These are phyloP conservation scores for Eulemur coronatus DNA, from an alignment of 2,797 vertebrate genomes.

Conservation along the genomic window DNA sequence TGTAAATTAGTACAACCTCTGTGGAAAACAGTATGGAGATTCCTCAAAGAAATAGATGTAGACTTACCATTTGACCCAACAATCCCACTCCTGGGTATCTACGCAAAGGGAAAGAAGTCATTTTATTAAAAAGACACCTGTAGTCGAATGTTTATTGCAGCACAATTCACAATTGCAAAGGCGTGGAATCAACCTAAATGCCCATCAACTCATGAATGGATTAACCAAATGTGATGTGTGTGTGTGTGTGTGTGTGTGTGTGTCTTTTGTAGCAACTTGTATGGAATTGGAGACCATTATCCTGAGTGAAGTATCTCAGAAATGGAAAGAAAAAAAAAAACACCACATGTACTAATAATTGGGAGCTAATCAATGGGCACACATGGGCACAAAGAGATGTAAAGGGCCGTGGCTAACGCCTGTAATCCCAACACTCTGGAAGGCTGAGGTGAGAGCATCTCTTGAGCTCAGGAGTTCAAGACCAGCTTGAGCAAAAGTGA, in stretches of 20 bases:
- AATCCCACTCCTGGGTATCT: background rate
- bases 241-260: too few relatives aligned
- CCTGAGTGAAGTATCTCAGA: background rate
- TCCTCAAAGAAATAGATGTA: background rate
- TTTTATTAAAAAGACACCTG: background rate
- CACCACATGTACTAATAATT: background rate
- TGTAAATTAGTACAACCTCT: background rate
- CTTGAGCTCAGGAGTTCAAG: too few relatives aligned
- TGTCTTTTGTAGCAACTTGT: background rate
- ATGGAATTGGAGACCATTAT: background rate
- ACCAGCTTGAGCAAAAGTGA: too few relatives aligned
- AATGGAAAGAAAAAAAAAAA: background rate
- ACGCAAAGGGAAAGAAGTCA: background rate
- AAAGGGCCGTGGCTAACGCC: background rate
- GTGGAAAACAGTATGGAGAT: background rate
- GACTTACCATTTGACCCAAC: background rate
- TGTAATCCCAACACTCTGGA: too few relatives aligned
- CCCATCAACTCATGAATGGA: background rate
- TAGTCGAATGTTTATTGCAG: background rate
- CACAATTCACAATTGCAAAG: background rate
- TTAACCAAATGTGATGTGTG: background rate
- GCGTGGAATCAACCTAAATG: background rate
- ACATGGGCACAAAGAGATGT: background rate
- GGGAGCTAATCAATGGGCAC: background rate
- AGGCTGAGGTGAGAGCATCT: too few relatives aligned